A percentile compares a stretch with the other conserved stretches of the same genome.
Evolutionary conservation across 2,113 vertebrate species (phyloP).

Genomic region (Noturus placidus): DNA sequence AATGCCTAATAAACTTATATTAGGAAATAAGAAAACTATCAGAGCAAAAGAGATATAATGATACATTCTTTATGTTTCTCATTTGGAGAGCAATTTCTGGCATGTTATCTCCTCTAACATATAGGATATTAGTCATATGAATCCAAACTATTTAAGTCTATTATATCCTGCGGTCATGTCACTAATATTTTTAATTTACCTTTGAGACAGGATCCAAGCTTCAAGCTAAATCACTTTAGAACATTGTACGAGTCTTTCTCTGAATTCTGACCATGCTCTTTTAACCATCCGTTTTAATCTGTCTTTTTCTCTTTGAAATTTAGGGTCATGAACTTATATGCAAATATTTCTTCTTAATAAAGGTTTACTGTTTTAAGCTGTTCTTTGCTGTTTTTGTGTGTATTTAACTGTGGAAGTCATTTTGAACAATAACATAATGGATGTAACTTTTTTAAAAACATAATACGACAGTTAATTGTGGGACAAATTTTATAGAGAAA

Average conservation of each 20-base stretch:
- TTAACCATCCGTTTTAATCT: neutral
- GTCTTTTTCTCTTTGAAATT: too few species aligned
- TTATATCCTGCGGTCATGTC: neutral
- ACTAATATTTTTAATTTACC: neutral
- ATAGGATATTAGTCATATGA: neutral
- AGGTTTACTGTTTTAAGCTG: too few species aligned
- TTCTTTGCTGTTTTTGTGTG: too few species aligned
- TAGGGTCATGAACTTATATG: too few species aligned
- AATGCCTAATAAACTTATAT: neutral
- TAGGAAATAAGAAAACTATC: neutral
- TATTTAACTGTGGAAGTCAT: too few species aligned
- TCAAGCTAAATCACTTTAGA: neutral
- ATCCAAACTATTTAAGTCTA: neutral
- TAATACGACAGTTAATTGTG: neutral
- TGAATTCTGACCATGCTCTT: conserved; percentile 8
- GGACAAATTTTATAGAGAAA: conserved; percentile 3
- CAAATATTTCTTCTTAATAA: too few species aligned
- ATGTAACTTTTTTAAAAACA: too few species aligned
- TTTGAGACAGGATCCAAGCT: neutral
- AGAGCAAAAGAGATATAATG: neutral
- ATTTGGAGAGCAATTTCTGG: neutral
- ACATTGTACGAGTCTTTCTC: neutral
- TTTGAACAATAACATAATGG: too few species aligned
- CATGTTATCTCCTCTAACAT: neutral
- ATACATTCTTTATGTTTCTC: neutral